Percentiles rank a stretch among this genome's conserved stretches.
These are phyloP conservation scores for Syngnathus floridae DNA, from an alignment of 2,113 vertebrate genomes.

Conservation along the genomic window DNA sequence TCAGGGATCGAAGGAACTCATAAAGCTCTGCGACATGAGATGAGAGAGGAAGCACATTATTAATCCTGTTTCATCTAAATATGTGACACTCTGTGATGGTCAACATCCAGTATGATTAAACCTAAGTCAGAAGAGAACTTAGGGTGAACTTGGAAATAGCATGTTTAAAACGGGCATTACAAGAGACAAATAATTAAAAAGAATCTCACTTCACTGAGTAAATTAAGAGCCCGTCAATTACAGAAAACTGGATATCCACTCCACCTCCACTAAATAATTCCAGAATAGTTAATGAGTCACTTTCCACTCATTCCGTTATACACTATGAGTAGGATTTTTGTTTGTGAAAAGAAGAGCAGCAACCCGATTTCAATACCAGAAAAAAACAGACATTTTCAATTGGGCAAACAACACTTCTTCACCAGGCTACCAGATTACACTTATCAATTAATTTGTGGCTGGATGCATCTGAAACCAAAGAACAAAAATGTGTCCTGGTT, in stretches of 20 bases:
- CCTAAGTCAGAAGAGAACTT: slow-evolving; percentile 2
- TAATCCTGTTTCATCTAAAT: slow-evolving; percentile 60
- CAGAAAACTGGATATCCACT: neutral
- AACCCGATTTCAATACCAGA: neutral
- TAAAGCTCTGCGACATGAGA: slow-evolving; percentile 60
- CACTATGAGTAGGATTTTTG: neutral
- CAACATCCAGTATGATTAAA: slow-evolving; percentile 23
- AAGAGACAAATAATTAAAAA: slow-evolving; percentile 62
- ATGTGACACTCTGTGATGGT: slow-evolving; percentile 23
- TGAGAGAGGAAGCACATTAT: slow-evolving; percentile 54
- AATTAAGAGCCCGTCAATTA: slow-evolving; percentile 79
- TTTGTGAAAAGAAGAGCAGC: neutral
- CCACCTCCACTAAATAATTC: neutral
- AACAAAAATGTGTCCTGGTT: neutral
- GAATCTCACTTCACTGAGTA: slow-evolving; percentile 99
- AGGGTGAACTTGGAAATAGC: slow-evolving; percentile 8
- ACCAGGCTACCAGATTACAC: neutral
- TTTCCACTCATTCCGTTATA: neutral
- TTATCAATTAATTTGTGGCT: neutral
- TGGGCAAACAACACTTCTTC: neutral
- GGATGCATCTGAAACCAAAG: neutral
- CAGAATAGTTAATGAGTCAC: neutral
- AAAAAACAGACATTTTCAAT: neutral
- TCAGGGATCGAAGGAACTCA: slow-evolving; percentile 70
- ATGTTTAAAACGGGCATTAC: neutral